Evolutionary conservation across 1,140 invertebrate genomes (phyloP).

Genomic region (Drosophila fuyamai): DNA sequence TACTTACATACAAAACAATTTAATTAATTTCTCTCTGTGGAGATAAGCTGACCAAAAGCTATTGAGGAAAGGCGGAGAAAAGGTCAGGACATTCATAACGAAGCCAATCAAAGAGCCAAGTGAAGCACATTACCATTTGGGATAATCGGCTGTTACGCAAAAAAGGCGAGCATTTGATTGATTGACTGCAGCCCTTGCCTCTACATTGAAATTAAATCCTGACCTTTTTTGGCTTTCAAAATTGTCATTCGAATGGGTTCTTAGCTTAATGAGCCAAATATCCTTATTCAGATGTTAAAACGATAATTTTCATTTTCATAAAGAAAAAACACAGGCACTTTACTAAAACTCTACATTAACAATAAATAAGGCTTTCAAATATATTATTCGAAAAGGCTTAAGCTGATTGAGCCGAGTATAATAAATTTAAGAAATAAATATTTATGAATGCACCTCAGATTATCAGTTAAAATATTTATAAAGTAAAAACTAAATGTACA

Average conservation of each 20-base stretch:
- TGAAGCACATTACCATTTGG: conserved; percentile 6
- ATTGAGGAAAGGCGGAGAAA: not conserved
- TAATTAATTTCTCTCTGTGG: not conserved
- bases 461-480: not conserved
- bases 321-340: too few relatives aligned
- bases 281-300: too few relatives aligned
- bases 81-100: conserved; percentile 4
- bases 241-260: too few relatives aligned
- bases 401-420: too few relatives aligned
- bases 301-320: too few relatives aligned
- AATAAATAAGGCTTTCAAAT: too few relatives aligned
- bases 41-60: not conserved
- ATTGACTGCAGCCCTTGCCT: conserved; percentile 1
- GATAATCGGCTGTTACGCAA: not conserved
- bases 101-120: conserved; percentile 10
- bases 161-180: conserved; percentile 1
- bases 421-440: too few relatives aligned
- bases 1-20: too few relatives aligned
- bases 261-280: too few relatives aligned
- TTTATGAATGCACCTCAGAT: too few relatives aligned
- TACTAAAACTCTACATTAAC: too few relatives aligned
- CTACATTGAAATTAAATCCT: not conserved
- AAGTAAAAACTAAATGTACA: not conserved
- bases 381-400: too few relatives aligned
- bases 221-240: not conserved